Evolutionary conservation across 2,797 vertebrate species (phyloP).

Genomic region (Acanthurus lineatus): DNA sequence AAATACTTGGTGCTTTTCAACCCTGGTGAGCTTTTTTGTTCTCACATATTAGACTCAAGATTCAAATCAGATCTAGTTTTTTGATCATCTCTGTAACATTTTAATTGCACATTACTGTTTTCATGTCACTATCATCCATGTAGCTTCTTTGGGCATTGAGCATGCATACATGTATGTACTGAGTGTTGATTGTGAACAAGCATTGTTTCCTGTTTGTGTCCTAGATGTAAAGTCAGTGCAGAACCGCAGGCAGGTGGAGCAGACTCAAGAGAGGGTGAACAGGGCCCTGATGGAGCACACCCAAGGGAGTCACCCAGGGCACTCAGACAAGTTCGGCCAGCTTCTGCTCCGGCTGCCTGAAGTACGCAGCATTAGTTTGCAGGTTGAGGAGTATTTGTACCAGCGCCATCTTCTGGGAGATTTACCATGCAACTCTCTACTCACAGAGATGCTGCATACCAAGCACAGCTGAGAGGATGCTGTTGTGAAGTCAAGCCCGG

Average conservation of each 20-base stretch:
- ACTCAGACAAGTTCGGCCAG: conserved; percentile 88
- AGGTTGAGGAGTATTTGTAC: conserved; percentile 89
- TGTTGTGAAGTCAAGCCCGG: neutral
- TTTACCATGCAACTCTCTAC: conserved; percentile 88
- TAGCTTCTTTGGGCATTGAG: neutral
- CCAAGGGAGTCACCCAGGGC: conserved; percentile 78
- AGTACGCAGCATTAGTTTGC: conserved; percentile 88
- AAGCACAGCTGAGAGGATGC: conserved; percentile 81
- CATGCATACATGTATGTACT: neutral
- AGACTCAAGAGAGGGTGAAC: conserved; percentile 87
- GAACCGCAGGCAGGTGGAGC: conserved; percentile 85
- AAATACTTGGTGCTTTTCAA: conserved; percentile 89
- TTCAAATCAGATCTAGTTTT: neutral
- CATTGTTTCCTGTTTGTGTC: neutral
- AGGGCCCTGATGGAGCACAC: conserved; percentile 88
- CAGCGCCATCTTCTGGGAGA: conserved; percentile 89
- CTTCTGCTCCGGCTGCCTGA: conserved; percentile 88
- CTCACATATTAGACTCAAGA: neutral
- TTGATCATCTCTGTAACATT: neutral
- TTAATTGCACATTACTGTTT: neutral
- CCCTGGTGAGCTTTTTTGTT: conserved; percentile 79
- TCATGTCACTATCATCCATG: neutral
- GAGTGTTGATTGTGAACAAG: conserved; percentile 7
- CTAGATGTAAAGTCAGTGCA: conserved; percentile 87
- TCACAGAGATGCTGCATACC: conserved; percentile 89